Conservation (phyloP, 2,888 invertebrate genomes). For the Caradrina kadenii region DNA sequence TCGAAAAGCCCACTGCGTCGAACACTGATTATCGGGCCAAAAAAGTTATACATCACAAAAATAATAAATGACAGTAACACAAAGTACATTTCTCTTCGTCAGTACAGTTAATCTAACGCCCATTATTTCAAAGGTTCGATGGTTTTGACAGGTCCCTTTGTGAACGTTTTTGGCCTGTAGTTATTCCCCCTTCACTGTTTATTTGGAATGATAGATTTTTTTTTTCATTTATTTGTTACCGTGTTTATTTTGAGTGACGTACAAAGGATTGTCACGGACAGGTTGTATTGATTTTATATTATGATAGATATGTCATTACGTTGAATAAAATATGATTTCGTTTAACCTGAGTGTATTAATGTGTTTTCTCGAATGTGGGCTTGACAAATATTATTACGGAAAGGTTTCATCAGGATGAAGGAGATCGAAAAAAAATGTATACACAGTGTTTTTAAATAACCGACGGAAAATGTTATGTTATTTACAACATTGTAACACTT, state of each 20-base stretch:
- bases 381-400: background rate
- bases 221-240: constrained; percentile 55
- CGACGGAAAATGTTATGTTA: too few species aligned
- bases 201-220: constrained; percentile 49
- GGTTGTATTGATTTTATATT: constrained; percentile 50
- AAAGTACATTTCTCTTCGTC: constrained; percentile 63
- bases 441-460: too few species aligned
- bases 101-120: constrained; percentile 62
- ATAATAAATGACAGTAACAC: constrained; percentile 59
- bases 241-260: constrained; percentile 53
- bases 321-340: constrained; percentile 43
- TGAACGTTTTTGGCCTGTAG: constrained; percentile 57
- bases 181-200: constrained; percentile 52
- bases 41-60: constrained; percentile 50
- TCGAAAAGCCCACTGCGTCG: constrained; percentile 1
- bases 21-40: constrained; percentile 46
- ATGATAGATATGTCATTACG: constrained; percentile 53
- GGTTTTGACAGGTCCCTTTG: constrained; percentile 64
- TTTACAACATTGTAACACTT: too few species aligned
- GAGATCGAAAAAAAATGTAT: background rate
- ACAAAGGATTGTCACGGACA: constrained; percentile 62
- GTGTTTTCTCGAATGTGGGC: constrained; percentile 8
- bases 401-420: background rate
- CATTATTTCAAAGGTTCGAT: constrained; percentile 69
- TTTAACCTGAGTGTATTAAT: constrained; percentile 15